A percentile compares a stretch with the other conserved stretches of the same genome.
phyloP scores from a whole-genome alignment of 2,113 vertebrate species.

The Malaclemys terrapin region DNA sequence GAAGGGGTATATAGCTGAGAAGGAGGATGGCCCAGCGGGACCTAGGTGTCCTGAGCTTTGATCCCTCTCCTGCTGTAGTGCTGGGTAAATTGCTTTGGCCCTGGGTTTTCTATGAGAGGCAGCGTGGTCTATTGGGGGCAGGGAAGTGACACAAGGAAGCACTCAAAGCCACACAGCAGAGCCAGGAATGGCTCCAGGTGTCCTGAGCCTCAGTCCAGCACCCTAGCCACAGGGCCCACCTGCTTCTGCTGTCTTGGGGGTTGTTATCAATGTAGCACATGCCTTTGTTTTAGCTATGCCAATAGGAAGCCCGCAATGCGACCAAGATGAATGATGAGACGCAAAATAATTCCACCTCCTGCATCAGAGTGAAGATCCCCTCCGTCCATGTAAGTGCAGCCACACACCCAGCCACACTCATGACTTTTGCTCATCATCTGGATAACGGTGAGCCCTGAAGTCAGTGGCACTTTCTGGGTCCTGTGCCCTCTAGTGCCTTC shows the following conservation, averaged over 20 bases:
- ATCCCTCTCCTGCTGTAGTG: not conserved
- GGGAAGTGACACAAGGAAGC: not conserved
- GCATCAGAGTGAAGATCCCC: not conserved
- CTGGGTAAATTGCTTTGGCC: not conserved
- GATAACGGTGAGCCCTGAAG: not conserved
- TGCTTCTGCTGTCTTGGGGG: too few species aligned
- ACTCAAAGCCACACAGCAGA: not conserved
- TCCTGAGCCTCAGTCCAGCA: not conserved
- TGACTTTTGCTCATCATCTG: not conserved
- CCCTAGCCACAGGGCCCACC: not conserved
- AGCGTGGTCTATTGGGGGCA: not conserved
- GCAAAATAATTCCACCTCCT: not conserved
- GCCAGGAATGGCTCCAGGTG: not conserved
- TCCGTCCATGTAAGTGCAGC: not conserved
- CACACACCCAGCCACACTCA: not conserved
- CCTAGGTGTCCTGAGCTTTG: not conserved
- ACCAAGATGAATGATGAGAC: conserved; percentile 2
- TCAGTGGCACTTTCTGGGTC: not conserved
- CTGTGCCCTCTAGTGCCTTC: not conserved
- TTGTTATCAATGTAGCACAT: not conserved
- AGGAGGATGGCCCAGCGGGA: not conserved
- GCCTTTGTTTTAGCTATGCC: conserved; percentile 18
- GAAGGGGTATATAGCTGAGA: not conserved
- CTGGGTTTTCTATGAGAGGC: not conserved
- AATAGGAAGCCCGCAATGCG: conserved; percentile 62